Percentiles rank a stretch among this genome's conserved stretches.
These are phyloP conservation scores for Cryptosula pallasiana DNA, from an alignment of 2,888 invertebrate genomes.

Conservation along the genomic window DNA sequence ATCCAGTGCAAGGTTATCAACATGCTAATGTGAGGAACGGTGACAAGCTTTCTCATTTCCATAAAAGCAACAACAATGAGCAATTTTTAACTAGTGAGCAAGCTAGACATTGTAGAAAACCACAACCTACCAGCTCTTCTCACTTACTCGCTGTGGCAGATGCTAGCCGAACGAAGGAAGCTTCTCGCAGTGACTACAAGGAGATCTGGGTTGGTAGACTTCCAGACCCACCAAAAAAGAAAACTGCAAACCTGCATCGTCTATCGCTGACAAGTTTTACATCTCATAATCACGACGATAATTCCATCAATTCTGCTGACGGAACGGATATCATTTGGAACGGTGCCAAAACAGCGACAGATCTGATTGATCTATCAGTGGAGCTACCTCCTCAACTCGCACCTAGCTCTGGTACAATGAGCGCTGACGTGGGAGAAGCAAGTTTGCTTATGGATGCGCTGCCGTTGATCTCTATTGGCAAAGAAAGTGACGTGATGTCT, in stretches of 20 bases:
- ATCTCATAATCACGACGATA: not conserved
- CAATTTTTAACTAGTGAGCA: too few species aligned
- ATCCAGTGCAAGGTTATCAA: not conserved
- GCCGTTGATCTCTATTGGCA: not conserved
- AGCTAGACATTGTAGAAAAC: too few species aligned
- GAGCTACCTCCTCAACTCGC: not conserved
- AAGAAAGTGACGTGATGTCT: not conserved
- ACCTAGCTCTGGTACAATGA: not conserved
- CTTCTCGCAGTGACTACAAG: not conserved
- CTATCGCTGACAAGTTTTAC: not conserved
- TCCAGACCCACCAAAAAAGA: not conserved
- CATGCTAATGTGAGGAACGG: not conserved
- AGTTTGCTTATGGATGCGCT: not conserved
- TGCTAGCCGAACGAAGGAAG: too few species aligned
- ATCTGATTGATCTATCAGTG: not conserved
- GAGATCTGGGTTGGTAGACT: slow-evolving; percentile 18
- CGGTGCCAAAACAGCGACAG: not conserved
- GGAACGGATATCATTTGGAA: not conserved
- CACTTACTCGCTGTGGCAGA: too few species aligned
- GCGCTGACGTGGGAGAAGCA: too few species aligned
- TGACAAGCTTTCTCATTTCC: not conserved
- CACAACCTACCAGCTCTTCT: too few species aligned
- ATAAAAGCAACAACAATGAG: not conserved
- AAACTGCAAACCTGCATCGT: not conserved
- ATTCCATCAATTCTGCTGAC: not conserved